A percentile compares a stretch with the other conserved stretches of the same genome.
phyloP scores from a whole-genome alignment of 2,888 invertebrate genomes.

The Ecdyonurus torrentis region DNA sequence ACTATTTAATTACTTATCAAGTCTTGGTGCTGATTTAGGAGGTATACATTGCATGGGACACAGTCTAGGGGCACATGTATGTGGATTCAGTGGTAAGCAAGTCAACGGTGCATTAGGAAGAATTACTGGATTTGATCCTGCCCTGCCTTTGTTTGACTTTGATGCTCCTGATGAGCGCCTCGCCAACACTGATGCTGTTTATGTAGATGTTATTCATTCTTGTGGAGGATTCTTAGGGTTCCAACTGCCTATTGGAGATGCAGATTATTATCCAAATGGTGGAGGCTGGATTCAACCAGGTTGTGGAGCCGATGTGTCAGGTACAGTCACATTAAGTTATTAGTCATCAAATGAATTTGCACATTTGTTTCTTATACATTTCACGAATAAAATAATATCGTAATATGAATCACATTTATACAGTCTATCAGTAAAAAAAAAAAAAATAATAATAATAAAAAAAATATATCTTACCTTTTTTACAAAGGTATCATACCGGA shows the following conservation, averaged over 20 bases:
- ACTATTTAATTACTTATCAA: constrained; percentile 1
- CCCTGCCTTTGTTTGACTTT: constrained; percentile 12
- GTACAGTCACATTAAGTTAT: neutral
- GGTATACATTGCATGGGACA: constrained; percentile 6
- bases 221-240: constrained; percentile 17
- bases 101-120: neutral
- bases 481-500: too few species aligned
- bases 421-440: too few species aligned
- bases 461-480: too few species aligned
- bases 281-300: constrained; percentile 12
- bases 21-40: neutral
- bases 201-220: constrained; percentile 16
- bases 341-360: too few species aligned
- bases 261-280: constrained; percentile 15
- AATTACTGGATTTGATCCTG: constrained; percentile 13
- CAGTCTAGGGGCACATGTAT: constrained; percentile 9
- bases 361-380: too few species aligned
- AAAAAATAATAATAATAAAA: too few species aligned
- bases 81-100: constrained; percentile 5
- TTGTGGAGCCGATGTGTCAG: constrained; percentile 7
- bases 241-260: constrained; percentile 13
- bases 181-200: constrained; percentile 14
- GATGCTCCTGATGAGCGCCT: constrained; percentile 15
- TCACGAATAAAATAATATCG: too few species aligned
- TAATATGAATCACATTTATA: too few species aligned